These are phyloP conservation scores for Proterorhinus semilunaris DNA, from an alignment of 2,113 vertebrate species.

Conservation along the genomic window DNA sequence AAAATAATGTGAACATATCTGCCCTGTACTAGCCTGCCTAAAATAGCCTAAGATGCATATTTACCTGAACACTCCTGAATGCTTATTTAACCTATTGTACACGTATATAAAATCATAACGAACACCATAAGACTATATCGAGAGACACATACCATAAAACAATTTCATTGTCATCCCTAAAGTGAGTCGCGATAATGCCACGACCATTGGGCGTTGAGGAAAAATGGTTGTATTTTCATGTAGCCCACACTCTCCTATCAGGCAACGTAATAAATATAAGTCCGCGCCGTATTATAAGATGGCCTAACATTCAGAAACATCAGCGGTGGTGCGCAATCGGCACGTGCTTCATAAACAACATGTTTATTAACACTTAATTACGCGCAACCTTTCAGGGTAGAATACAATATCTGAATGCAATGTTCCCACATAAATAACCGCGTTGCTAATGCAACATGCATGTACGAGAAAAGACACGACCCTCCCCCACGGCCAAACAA, in stretches of 20 bases:
- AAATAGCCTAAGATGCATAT: neutral
- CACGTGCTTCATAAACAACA: neutral
- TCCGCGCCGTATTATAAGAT: neutral
- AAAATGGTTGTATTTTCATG: neutral
- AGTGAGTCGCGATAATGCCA: too few species aligned
- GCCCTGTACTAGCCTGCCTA: neutral
- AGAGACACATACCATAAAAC: too few species aligned
- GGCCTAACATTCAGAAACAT: neutral
- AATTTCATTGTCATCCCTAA: too few species aligned
- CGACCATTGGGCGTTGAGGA: too few species aligned
- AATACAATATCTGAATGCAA: neutral
- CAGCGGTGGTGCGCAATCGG: slow-evolving; percentile 7
- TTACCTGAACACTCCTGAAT: neutral
- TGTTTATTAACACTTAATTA: neutral
- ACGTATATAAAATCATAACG: too few species aligned
- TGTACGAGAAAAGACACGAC: slow-evolving; percentile 46
- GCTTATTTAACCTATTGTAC: too few species aligned
- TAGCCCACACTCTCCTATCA: neutral
- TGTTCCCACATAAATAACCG: slow-evolving; percentile 19
- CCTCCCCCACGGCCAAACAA: slow-evolving; percentile 80
- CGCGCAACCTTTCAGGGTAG: neutral
- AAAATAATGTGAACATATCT: neutral
- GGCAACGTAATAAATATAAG: neutral
- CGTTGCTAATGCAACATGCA: slow-evolving; percentile 40
- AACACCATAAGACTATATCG: too few species aligned